Evolutionary conservation across 2,888 invertebrate genomes (phyloP), one percentile per base, ranked within the genome.

Genomic region (Drosophila monieri): DNA sequence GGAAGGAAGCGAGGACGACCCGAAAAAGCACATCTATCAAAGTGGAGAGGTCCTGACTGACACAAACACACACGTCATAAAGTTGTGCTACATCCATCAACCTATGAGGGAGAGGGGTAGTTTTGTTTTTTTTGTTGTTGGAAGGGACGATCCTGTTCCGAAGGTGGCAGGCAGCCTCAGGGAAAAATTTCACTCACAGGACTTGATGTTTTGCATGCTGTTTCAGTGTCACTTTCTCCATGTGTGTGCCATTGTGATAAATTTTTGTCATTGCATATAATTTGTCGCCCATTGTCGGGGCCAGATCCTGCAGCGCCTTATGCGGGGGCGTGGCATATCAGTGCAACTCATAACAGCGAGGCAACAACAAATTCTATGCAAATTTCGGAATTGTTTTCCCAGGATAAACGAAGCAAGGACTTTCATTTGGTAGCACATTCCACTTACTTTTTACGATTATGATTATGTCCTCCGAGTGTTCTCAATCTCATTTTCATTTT

Each of bases 81-180:
- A 84, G 71, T 73, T 84, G 71, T 76, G 78, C 73, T 58, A 78
- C 78, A 80, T 78, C 66, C 76, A 85, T 81, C 80, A 83, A 32
- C 18, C 18, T n/a, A 27, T 43, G 44, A 41, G 14, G 4, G 10
- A 41, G 15, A 18, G 14, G 58, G 44, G 15, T 9, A n/a, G 15
- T 32, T 44, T 44, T 56, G 18, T 10, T 56, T 57, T 44, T 10
- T 9, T 27, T 9, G 2, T 2, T 3, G 25, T 27, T 15, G 18
- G 6, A 15, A 6, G 3, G 6, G 30, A 10, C 12, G 41, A 6
- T 18, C 15, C 10, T 39, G 51, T 48, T n/a, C 15, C 21, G 41
- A 23, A 14, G 54, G 9, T 35, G 18, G 4, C n/a, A 35, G 14
- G 18, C 64, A 30, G 25, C 44, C 35, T 37, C 6, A 15, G 51